Evolutionary conservation across 1,140 invertebrate species (phyloP), one percentile per base, ranked within the genome.

Genomic region (Drosophila parvula): DNA sequence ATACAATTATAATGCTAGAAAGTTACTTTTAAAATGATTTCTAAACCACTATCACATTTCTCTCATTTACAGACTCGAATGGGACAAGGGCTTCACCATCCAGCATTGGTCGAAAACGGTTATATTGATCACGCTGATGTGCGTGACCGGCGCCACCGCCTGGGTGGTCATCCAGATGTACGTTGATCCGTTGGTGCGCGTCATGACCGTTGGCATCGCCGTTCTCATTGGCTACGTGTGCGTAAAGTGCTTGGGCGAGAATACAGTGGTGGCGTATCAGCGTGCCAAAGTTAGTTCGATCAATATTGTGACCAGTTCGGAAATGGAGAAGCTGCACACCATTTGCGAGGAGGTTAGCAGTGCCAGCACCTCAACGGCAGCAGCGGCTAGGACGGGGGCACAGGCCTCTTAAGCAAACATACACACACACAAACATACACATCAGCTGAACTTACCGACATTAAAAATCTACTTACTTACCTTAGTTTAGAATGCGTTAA

Each of bases 271-370:
- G 43, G 97, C 97, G 11, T 97, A 97, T 93, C 96, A 97, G 81
- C 94, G 97, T 36, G 96, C 97, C 61, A 97, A 97, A 92, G 96
- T 98, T 12, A 97, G 96, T 9, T 96, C 96, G 1, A 94, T 98
- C n/a, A 96, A 95, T 79, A 98, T 98, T 78, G 93, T 96, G 18
- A 89, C 90, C 44, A 92, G 79, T 50, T 81, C 85, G 3, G 89
- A 91, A 48, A 91, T 91, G 86, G 90, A 91, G 50, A 92, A 92
- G 53, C 67, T 92, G 34, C 89, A 92, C 40, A 92, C 91, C 34
- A 92, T 92, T 43, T 92, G 91, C 68, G 90, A 92, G 53, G 91
- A 92, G 53, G 84, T 88, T 12, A 89, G 81, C 18, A 89, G 81
- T 64, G 78, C 84, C 22, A 79, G 78, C 57, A 88, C 80, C 8